Base-by-base conservation (phyloP, 2,113 vertebrate species). In the Dicerorhinus sumatrensis region DNA sequence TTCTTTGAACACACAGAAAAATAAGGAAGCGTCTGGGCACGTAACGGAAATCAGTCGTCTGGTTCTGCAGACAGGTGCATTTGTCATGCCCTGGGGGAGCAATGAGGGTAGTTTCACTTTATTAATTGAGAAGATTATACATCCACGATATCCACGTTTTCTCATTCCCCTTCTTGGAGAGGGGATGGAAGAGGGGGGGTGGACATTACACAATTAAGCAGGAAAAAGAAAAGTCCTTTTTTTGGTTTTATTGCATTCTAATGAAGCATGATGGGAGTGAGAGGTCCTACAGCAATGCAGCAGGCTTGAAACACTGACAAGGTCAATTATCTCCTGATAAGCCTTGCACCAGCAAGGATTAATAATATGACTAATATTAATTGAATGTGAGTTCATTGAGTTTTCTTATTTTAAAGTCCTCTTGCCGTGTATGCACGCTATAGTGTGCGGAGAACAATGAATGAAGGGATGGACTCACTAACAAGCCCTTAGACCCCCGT, bases 291-390 rank as follows among this genome's bases (percentile, higher is more conserved):
- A 94, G 97, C 65, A 95, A 96, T 83, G 39, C 31, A 97, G 27
- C 97, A 86, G 92, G 62, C 0, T 2, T 13, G 0, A 80, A 98
- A 92, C 8, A 73, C 75, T 97, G 98, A 97, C 97, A 98, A 98
- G 97, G 97, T 98, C 98, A 98, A 97, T 98, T 98, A 98, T 99
- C 65, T 98, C 75, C 96, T 83, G 97, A 93, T 96, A 98, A 98
- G 92, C 96, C 89, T 83, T 17, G 0, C 75, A 96, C 96, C 0
- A 2, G 95, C 80, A 97, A 97, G 75, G 76, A 98, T 98, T 98
- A 98, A 98, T 98, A 98, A 98, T 97, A 94, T 94, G 93, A 97
- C 95, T 98, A 98, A 76, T 98, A 97, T 90, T 98, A 98, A 98
- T 97, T 98, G 92, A 98, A 97, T 97, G 67, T 98, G 97, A 98